Base-by-base conservation (phyloP, 2,797 vertebrate species). In the Gymnocypris eckloni region DNA sequence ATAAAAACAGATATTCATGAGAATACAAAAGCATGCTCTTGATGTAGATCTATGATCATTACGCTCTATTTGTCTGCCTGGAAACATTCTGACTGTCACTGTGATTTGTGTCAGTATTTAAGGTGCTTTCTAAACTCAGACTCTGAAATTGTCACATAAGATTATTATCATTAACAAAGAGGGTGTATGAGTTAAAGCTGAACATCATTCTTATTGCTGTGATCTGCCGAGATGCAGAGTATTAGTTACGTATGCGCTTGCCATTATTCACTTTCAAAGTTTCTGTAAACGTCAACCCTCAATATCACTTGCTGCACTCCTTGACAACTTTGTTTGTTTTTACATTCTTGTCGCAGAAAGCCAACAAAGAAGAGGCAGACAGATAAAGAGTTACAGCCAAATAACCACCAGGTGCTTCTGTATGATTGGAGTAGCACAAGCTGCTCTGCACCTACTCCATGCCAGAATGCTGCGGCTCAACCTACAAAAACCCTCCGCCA, bases 361-460 rank as follows among this genome's bases (percentile, higher is more conserved):
- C 82, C 84, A 89, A 81, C 52, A 39, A 82, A 87, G 81, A 89
- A 79, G 69, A 28, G 43, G 37, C 82, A 85, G 71, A 48, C 41
- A 77, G 81, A 91, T 90, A 89, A 90, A 87, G 83, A 87, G 61
- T 76, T 72, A 70, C 70, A 72, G 79, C 89, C 89, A 91, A 92
- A 90, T 90, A 92, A 88, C 87, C 72, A 41, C 66, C 91, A 92
- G 92, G 90, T 93, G 92, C 88, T 89, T 86, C 67, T 50, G 66
- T 86, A 82, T 87, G 90, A 93, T 92, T 92, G 89, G 89, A 83
- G 64, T 69, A 78, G 87, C 82, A 71, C 37, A 41, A 64, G 70
- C 54, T 86, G 82, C 56, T 71, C 48, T 81, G 86, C 78, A 89
- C 86, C 75, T 6, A 64, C 66, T 11, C 70, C 6, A 43, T 2